Evolutionary conservation across 1,140 invertebrate genomes (phyloP).

Genomic region (Zaprionus vittiger): DNA sequence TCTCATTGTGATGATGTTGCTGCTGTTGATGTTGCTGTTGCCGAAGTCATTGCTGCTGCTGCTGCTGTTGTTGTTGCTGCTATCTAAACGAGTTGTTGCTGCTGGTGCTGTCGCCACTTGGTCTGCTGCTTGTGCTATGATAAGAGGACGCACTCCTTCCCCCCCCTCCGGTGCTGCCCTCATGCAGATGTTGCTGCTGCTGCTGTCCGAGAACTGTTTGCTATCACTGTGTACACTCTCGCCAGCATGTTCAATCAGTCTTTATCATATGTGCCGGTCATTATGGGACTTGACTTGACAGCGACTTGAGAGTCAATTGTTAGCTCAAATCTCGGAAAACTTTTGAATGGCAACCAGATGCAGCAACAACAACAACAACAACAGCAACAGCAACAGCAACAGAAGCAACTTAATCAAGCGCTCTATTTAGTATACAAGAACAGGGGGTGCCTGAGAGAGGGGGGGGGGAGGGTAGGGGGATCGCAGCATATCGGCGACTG

Average conservation of each 20-base stretch:
- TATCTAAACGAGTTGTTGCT: constrained; percentile 24
- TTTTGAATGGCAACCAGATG: constrained; percentile 55
- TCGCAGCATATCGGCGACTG: constrained; percentile 31
- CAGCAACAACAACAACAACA: constrained; percentile 12
- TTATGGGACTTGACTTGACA: constrained; percentile 25
- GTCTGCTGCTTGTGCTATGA: constrained; percentile 6
- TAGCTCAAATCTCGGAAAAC: constrained; percentile 50
- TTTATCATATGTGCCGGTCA: constrained; percentile 31
- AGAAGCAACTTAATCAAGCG: constrained; percentile 2
- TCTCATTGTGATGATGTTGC: too few relatives aligned
- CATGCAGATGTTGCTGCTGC: background rate
- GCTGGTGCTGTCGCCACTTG: constrained; percentile 14
- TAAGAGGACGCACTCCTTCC: background rate
- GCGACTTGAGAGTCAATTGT: constrained; percentile 53
- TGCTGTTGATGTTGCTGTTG: constrained; percentile 3
- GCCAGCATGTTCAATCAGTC: constrained; percentile 22
- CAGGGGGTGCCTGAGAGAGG: background rate
- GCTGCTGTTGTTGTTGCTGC: constrained; percentile 1
- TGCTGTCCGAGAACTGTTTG: constrained; percentile 19
- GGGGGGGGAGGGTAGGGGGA: background rate
- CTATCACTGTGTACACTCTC: constrained; percentile 25
- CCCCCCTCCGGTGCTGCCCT: background rate
- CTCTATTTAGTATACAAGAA: background rate
- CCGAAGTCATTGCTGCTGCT: background rate
- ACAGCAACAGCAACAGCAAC: background rate